Conservation (phyloP, 2,888 invertebrate genomes). For the Candidula unifasciata region DNA sequence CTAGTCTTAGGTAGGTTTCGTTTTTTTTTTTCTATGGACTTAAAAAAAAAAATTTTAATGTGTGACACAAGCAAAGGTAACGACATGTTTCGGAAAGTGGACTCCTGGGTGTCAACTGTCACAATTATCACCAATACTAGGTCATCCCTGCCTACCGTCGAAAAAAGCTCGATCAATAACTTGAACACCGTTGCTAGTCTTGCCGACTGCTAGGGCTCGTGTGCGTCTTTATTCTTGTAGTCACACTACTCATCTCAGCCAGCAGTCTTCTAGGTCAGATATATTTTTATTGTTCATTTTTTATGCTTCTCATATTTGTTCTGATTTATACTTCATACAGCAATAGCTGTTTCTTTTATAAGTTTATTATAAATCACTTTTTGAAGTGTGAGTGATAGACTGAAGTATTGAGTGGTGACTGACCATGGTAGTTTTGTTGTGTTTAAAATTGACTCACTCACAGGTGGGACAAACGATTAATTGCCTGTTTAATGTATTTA, state of each 20-base stretch:
- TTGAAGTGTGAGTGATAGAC: too few species aligned
- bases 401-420: too few species aligned
- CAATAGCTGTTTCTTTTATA: too few species aligned
- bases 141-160: conserved; percentile 59
- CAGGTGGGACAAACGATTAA: too few species aligned
- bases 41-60: neutral
- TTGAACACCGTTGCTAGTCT: conserved; percentile 53
- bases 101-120: conserved; percentile 64
- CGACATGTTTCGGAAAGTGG: neutral
- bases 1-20: conserved; percentile 73
- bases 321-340: too few species aligned
- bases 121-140: conserved; percentile 66
- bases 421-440: too few species aligned
- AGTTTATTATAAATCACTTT: too few species aligned
- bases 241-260: neutral
- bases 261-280: conserved; percentile 19
- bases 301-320: too few species aligned
- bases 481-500: too few species aligned
- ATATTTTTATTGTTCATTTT: neutral
- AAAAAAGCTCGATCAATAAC: conserved; percentile 58
- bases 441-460: too few species aligned
- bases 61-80: neutral
- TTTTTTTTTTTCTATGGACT: neutral
- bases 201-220: conserved; percentile 37
- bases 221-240: conserved; percentile 52